Base-by-base conservation (phyloP, 1,140 invertebrate species). In the Scylla paramamosain region DNA sequence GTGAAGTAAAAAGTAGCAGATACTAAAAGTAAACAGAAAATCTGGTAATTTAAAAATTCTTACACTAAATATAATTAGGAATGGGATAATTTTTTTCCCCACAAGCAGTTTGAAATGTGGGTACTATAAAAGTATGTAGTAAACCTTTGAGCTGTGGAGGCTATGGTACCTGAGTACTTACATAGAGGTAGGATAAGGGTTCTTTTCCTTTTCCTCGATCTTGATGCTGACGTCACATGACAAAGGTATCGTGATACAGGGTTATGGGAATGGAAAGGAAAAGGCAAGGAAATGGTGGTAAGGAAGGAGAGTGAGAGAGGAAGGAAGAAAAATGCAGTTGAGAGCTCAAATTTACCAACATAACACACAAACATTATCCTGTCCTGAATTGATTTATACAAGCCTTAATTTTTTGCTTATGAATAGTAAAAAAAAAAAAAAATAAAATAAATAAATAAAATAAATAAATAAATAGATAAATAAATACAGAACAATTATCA, bases 161-260 rank as follows among this genome's bases (percentile, higher is more conserved):
- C 32, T 46, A 16, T 82, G 48, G 89, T 91, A 86, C 67, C 28
- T 16, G 28, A 59, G 93, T 95, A 95, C 95, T 95, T 94, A 95
- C 95, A 95, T 90, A n/a, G 95, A 95, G 86, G 92, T 32, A 67
- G 95, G 52, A 92, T 95, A 94, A 95, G 93, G 82, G 90, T 46
- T 93, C 95, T 94, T 95, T 88, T 95, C 95, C 95, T 95, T 95
- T 87, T 95, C 95, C 95, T 95, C 95, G 82, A 95, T 95, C 95
- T 95, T 95, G 95, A 95, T 95, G 95, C 95, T 95, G 92, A 92
- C 31, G 93, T 93, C 88, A 89, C 93, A 93, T 82, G 84, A 88
- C 29, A 94, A 93, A 91, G 77, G 87, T 45, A 28, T 77, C 29
- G 94, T 88, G 94, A 92, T 31, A 89, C 10, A 89, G 77, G 91